These are phyloP conservation scores for Pithys albifrons DNA, from an alignment of 2,113 vertebrate genomes.

Conservation along the genomic window DNA sequence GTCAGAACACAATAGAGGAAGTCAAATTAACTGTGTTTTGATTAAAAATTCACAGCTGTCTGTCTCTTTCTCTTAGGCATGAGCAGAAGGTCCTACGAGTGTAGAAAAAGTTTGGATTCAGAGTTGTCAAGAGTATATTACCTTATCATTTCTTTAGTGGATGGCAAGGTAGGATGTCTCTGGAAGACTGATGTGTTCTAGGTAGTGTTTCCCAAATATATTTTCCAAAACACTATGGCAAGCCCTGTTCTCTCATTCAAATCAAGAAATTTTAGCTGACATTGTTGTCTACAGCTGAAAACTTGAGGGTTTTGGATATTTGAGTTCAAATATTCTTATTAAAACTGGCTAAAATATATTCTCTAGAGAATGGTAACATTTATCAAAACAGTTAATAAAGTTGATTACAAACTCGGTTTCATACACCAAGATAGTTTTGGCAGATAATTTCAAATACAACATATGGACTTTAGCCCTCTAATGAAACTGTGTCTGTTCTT, in stretches of 20 bases:
- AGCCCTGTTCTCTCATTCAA: neutral
- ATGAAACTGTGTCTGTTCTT: neutral
- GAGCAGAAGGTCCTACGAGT: neutral
- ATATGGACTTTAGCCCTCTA: neutral
- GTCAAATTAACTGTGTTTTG: neutral
- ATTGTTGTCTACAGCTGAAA: neutral
- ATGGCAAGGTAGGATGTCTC: neutral
- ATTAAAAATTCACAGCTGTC: neutral
- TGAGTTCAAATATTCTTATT: neutral
- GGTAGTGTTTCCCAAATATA: neutral
- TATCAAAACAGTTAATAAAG: neutral
- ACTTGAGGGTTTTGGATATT: neutral
- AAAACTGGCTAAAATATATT: neutral
- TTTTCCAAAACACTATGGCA: neutral
- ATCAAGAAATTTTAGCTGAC: neutral
- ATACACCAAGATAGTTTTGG: neutral
- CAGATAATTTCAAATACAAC: neutral
- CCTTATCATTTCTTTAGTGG: neutral
- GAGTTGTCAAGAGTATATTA: neutral
- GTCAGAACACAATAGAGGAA: slow-evolving; percentile 36
- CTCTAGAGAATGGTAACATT: neutral
- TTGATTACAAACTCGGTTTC: neutral
- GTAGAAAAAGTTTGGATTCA: neutral
- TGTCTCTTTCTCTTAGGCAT: neutral
- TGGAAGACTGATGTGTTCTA: neutral